A percentile compares a stretch with the other conserved stretches of the same genome.
Evolutionary conservation across 2,888 invertebrate genomes (phyloP).

Genomic region (Aproaerema taeniolella): DNA sequence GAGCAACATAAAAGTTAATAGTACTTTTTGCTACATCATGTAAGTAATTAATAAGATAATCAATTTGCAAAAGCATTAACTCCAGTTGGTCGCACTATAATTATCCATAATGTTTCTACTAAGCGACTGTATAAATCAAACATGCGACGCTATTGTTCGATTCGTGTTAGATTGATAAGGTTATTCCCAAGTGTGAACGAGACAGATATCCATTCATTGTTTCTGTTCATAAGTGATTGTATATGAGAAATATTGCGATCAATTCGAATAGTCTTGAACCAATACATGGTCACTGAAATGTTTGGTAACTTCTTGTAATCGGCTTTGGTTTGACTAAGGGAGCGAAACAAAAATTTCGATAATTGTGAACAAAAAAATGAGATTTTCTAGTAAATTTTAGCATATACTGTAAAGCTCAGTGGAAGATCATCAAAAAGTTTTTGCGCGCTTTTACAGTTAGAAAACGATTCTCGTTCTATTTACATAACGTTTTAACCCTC

Average conservation of each 20-base stretch:
- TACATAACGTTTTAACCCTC: slow-evolving; percentile 56
- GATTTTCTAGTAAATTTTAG: slow-evolving; percentile 21
- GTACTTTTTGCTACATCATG: too few relatives aligned
- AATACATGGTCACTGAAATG: too few relatives aligned
- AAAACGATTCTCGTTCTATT: slow-evolving; percentile 58
- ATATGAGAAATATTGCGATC: slow-evolving; percentile 33
- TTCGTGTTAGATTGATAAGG: slow-evolving; percentile 76
- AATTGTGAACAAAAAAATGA: too few relatives aligned
- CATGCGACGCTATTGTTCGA: slow-evolving; percentile 76
- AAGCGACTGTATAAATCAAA: slow-evolving; percentile 77
- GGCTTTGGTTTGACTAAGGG: too few relatives aligned
- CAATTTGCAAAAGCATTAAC: slow-evolving; percentile 47
- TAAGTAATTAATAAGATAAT: slow-evolving; percentile 12
- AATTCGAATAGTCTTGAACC: too few relatives aligned
- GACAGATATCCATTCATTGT: slow-evolving; percentile 66
- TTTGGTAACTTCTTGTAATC: too few relatives aligned
- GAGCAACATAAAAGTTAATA: too few relatives aligned
- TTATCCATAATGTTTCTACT: slow-evolving; percentile 76
- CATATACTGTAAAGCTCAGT: slow-evolving; percentile 35
- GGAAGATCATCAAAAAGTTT: slow-evolving; percentile 59
- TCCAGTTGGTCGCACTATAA: slow-evolving; percentile 55
- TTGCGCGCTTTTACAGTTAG: slow-evolving; percentile 53
- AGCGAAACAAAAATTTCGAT: too few relatives aligned
- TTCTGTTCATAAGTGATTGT: slow-evolving; percentile 66
- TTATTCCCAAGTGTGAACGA: slow-evolving; percentile 73